phyloP scores from a whole-genome alignment of 2,888 invertebrate species.

The Linyphia triangularis region DNA sequence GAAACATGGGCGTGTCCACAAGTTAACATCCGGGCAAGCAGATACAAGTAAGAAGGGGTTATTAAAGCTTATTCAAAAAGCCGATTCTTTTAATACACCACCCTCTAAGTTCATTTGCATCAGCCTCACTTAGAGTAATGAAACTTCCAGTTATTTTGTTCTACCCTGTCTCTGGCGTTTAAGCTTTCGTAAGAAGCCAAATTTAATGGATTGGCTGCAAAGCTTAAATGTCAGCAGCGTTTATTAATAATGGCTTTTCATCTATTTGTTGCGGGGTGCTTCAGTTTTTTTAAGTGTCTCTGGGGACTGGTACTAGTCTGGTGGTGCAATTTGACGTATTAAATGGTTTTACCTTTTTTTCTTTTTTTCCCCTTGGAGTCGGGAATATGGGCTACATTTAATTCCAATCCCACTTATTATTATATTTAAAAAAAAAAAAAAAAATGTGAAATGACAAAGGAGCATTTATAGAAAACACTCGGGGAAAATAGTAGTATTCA shows the following conservation, averaged over 20 bases:
- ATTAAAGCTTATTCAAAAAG: slow-evolving; percentile 39
- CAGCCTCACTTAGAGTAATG: slow-evolving; percentile 47
- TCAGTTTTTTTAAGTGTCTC: not conserved
- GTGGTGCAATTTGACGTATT: not conserved
- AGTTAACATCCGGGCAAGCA: slow-evolving; percentile 28
- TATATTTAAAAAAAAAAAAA: too few species aligned
- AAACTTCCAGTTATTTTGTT: not conserved
- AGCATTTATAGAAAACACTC: too few species aligned
- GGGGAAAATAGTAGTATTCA: too few species aligned
- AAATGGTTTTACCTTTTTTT: not conserved
- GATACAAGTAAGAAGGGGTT: slow-evolving; percentile 30
- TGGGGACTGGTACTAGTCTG: not conserved
- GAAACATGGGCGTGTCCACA: slow-evolving; percentile 42
- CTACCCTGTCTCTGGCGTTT: too few species aligned
- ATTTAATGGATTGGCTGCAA: slow-evolving; percentile 41
- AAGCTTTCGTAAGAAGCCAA: not conserved
- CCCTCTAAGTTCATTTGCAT: slow-evolving; percentile 41
- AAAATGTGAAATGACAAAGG: too few species aligned
- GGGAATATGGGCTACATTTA: too few species aligned
- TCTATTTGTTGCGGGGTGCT: not conserved
- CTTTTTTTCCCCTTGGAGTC: too few species aligned
- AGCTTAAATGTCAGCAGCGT: slow-evolving; percentile 42
- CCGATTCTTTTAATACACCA: not conserved
- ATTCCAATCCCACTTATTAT: too few species aligned
- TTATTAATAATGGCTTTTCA: slow-evolving; percentile 21